Evolutionary conservation across 2,888 invertebrate species (phyloP), one percentile per base, ranked within the genome.

Genomic region (Timandra comae): DNA sequence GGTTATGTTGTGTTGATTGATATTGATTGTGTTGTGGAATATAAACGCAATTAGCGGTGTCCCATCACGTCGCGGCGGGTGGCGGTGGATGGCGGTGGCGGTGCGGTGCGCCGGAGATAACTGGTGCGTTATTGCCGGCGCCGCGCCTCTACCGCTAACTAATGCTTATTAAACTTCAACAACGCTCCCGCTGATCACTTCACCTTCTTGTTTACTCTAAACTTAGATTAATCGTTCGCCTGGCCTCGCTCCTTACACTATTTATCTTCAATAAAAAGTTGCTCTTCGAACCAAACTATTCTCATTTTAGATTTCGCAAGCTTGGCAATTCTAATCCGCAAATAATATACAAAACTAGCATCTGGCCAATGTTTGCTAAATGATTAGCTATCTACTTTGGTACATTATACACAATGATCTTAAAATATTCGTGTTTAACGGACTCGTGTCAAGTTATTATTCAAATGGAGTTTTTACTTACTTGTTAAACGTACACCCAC

Each of bases 111-210:
- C 78, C 82, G 81, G 81, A 82, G 78, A 81, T 82, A 74, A 80
- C 75, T 63, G 71, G 54, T 61, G 63, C 75, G 72, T 80, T 81
- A 78, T 78, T 78, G 78, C 75, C 69, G 63, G 62, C 64, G 56
- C 63, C 58, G 66, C 67, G 69, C 63, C 69, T 61, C 60, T 63
- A 54, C 60, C 69, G 73, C 76, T 73, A 78, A 81, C 84, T 78
- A 81, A 76, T 77, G 79, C 78, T 82, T 84, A 85, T 85, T 84
- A 85, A 85, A 85, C 80, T 84, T 78, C 70, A 78, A 80, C 82
- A 79, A 71, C 77, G 80, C 71, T 67, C 64, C 66, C 71, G 78
- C 76, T 79, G 84, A 84, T 84, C 84, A 81, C 82, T 84, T 81
- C 79, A 78, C 78, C 80, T 73, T 76, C 75, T 80, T 80, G 82